Evolutionary conservation across 1,140 invertebrate species (phyloP).

Genomic region (Anastatus disparis): DNA sequence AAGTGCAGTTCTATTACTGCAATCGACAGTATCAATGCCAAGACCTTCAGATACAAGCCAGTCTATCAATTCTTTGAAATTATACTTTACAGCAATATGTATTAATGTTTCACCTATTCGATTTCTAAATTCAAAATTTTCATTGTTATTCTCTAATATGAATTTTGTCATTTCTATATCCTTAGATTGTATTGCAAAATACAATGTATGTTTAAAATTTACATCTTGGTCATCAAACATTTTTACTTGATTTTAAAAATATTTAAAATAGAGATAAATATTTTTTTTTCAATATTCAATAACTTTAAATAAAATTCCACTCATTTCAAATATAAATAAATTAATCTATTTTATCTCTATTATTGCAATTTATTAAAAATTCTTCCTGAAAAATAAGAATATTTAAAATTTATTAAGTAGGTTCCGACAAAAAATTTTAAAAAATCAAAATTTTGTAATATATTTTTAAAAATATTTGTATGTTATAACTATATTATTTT

Average conservation of each 20-base stretch:
- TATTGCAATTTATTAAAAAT: too few relatives aligned
- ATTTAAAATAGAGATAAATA: too few relatives aligned
- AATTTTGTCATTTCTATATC: background rate
- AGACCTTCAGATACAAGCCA: background rate
- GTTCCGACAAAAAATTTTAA: too few relatives aligned
- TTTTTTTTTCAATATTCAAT: too few relatives aligned
- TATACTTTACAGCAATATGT: conserved; percentile 13
- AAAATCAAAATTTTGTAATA: too few relatives aligned
- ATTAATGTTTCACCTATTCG: conserved; percentile 9
- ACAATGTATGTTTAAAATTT: background rate
- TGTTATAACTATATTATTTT: too few relatives aligned
- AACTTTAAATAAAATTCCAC: too few relatives aligned
- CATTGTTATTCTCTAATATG: background rate
- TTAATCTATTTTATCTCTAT: too few relatives aligned
- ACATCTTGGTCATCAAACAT: background rate
- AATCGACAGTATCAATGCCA: conserved; percentile 12
- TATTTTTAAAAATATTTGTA: too few relatives aligned
- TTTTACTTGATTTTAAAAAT: background rate
- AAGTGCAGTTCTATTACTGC: conserved; percentile 7
- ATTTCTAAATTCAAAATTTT: background rate
- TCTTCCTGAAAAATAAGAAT: too few relatives aligned
- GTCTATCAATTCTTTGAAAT: background rate
- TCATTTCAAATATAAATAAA: too few relatives aligned
- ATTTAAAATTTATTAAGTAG: too few relatives aligned
- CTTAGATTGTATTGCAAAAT: background rate